Evolutionary conservation across 2,113 vertebrate genomes (phyloP).

Genomic region (Rallus limicola): DNA sequence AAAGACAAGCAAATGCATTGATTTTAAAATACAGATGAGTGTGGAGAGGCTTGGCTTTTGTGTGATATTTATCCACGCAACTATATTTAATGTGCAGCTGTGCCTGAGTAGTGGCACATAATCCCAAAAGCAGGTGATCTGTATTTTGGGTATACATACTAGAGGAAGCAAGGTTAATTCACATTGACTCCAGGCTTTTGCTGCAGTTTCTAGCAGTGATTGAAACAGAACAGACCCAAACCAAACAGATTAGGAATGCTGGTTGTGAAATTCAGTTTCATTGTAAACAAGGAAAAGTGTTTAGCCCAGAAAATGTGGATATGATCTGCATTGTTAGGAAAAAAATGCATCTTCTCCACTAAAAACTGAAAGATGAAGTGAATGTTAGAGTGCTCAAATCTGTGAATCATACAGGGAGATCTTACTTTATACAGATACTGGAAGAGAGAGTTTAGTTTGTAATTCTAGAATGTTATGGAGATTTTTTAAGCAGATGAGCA

Average conservation of each 20-base stretch:
- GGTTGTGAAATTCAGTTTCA: not conserved
- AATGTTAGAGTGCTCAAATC: not conserved
- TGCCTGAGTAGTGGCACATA: not conserved
- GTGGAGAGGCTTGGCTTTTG: not conserved
- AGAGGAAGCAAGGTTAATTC: not conserved
- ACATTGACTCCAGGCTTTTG: not conserved
- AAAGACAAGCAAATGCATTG: not conserved
- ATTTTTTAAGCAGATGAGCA: constrained; percentile 34
- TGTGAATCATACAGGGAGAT: not conserved
- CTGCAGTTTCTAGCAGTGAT: not conserved
- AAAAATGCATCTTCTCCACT: not conserved
- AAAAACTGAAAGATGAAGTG: not conserved
- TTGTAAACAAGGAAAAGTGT: not conserved
- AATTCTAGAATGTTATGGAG: not conserved
- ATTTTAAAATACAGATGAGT: not conserved
- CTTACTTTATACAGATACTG: not conserved
- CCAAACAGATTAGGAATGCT: not conserved
- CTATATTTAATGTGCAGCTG: not conserved
- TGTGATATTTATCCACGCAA: not conserved
- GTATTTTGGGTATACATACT: not conserved
- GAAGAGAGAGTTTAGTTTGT: not conserved
- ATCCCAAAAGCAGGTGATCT: not conserved
- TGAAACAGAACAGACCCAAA: not conserved
- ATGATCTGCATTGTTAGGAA: not conserved
- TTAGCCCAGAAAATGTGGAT: not conserved